phyloP scores from a whole-genome alignment of 2,113 vertebrate genomes.

The Alces alces region DNA sequence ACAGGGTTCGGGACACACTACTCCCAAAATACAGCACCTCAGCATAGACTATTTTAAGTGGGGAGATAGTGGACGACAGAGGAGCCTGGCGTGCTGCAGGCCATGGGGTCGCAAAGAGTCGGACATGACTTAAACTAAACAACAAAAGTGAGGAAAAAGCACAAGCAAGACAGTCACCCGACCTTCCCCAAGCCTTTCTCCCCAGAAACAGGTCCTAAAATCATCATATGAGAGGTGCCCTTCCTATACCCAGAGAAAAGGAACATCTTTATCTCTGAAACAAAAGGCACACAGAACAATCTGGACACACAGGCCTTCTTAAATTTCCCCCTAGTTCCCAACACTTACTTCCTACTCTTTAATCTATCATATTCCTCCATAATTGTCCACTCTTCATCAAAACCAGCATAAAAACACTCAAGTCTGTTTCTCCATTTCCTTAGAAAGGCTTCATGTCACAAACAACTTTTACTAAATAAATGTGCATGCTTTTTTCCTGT shows the following conservation, averaged over 20 bases:
- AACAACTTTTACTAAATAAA: background rate
- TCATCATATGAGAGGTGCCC: background rate
- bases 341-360: background rate
- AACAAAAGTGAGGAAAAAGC: background rate
- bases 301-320: background rate
- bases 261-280: background rate
- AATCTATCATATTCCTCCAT: background rate
- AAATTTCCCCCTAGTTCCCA: background rate
- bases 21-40: background rate
- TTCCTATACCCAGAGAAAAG: background rate
- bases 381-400: background rate
- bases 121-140: background rate
- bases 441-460: background rate
- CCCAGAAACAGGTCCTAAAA: background rate
- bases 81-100: background rate
- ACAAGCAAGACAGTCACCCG: background rate
- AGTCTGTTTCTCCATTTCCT: background rate
- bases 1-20: background rate
- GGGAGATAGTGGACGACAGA: background rate
- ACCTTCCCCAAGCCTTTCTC: background rate
- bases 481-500: background rate
- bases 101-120: background rate
- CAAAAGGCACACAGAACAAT: background rate
- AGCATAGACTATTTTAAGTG: background rate
- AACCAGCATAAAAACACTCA: background rate